These are phyloP conservation scores for Sarotherodon lohbergeri DNA, from an alignment of 2,113 vertebrate species.

Conservation along the genomic window DNA sequence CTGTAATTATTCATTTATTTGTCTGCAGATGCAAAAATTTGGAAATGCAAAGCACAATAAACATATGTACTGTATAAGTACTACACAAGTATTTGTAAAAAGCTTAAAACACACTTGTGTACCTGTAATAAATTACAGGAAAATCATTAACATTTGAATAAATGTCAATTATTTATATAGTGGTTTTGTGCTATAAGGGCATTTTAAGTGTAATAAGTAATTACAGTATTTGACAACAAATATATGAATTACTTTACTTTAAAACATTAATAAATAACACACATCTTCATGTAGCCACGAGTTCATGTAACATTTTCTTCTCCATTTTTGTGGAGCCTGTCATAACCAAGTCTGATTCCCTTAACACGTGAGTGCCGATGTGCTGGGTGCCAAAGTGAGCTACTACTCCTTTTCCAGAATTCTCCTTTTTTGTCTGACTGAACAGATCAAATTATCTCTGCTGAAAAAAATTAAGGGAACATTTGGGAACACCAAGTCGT, in stretches of 20 bases:
- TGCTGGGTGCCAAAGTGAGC: neutral
- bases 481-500: neutral
- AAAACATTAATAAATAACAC: neutral
- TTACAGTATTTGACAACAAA: neutral
- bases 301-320: neutral
- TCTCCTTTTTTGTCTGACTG: neutral
- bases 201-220: neutral
- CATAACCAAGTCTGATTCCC: neutral
- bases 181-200: neutral
- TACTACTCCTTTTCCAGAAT: neutral
- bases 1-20: neutral
- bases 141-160: neutral
- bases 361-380: rapidly evolving
- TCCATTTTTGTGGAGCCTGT: neutral
- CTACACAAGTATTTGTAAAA: neutral
- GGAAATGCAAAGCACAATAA: neutral
- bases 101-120: neutral
- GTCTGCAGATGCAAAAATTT: rapidly evolving
- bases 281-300: neutral
- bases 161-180: neutral
- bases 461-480: neutral
- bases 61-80: neutral
- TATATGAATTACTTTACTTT: neutral
- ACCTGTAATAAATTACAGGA: neutral
- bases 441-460: neutral